Evolutionary conservation across 2,797 vertebrate genomes (phyloP).

Genomic region (Molossus molossus): DNA sequence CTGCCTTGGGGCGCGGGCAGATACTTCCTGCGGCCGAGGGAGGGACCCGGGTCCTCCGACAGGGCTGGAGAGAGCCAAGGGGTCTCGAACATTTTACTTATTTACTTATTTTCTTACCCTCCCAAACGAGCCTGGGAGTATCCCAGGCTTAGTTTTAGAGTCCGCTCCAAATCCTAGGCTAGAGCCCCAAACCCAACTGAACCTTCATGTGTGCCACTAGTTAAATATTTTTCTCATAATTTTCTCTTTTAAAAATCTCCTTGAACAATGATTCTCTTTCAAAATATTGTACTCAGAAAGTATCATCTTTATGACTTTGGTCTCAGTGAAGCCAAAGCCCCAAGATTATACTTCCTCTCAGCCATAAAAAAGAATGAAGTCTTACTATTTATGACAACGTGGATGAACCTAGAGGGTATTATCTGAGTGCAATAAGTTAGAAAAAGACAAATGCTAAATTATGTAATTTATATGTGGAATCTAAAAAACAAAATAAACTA

Average conservation of each 20-base stretch:
- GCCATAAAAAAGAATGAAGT: background rate
- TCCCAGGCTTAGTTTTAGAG: background rate
- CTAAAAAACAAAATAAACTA: background rate
- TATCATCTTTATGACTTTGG: background rate
- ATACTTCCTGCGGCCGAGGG: background rate
- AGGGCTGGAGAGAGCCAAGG: slow-evolving; percentile 29
- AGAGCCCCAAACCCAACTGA: background rate
- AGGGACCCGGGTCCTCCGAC: background rate
- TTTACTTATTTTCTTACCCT: slow-evolving; percentile 44
- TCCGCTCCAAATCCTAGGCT: background rate
- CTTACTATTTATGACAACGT: background rate
- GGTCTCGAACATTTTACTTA: background rate
- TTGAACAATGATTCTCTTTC: slow-evolving; percentile 22
- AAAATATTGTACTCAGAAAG: background rate
- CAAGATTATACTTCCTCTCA: background rate
- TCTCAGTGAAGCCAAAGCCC: background rate
- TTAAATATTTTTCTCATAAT: background rate
- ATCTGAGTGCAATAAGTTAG: background rate
- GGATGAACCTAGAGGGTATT: background rate
- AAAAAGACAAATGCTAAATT: background rate
- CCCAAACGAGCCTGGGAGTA: background rate
- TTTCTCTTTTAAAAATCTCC: background rate
- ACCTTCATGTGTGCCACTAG: background rate
- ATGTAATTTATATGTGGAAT: background rate
- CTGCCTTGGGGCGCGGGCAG: background rate